These are phyloP conservation scores for Periparus ater DNA, from an alignment of 2,797 vertebrate genomes.

Conservation along the genomic window DNA sequence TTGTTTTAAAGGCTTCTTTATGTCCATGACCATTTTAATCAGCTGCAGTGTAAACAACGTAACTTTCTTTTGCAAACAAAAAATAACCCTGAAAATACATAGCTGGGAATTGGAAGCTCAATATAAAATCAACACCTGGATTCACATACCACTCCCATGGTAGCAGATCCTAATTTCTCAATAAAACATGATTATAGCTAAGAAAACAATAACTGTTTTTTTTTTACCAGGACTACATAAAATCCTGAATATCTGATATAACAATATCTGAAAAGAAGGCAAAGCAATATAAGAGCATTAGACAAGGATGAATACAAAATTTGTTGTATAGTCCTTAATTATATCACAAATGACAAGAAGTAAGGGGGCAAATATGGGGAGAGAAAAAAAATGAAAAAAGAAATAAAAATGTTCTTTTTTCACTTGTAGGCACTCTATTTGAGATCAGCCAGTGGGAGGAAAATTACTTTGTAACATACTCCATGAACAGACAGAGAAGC, in stretches of 20 bases:
- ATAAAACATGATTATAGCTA: neutral
- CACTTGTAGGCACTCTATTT: neutral
- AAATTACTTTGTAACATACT: neutral
- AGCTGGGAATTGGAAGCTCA: neutral
- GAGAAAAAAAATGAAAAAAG: neutral
- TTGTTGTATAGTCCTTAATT: neutral
- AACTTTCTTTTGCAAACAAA: neutral
- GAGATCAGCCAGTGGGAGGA: neutral
- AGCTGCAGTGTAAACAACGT: neutral
- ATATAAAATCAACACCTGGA: neutral
- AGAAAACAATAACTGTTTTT: neutral
- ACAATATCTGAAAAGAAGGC: neutral
- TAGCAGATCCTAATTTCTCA: neutral
- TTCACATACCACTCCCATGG: neutral
- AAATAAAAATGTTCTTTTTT: neutral
- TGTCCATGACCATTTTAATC: neutral
- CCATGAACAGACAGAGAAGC: neutral
- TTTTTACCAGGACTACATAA: neutral
- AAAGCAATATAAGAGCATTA: neutral
- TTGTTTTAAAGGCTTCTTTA: neutral
- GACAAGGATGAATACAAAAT: neutral
- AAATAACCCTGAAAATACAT: neutral
- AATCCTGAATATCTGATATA: neutral
- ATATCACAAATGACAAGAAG: neutral
- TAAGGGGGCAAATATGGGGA: accelerated